These are phyloP conservation scores for Falco peregrinus DNA, from an alignment of 2,797 vertebrate genomes.

Conservation along the genomic window DNA sequence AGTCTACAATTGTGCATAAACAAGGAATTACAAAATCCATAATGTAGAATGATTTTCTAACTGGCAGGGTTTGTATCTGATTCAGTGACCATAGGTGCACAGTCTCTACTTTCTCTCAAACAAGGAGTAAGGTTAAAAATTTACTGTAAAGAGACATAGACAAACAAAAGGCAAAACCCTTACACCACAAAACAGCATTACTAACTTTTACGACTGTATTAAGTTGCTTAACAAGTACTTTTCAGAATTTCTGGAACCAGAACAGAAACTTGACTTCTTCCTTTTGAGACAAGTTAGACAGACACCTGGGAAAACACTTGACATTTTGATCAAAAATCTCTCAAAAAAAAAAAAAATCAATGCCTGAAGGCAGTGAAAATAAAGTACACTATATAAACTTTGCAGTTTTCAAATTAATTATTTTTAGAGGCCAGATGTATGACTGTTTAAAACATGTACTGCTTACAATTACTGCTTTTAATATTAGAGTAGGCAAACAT, in stretches of 20 bases:
- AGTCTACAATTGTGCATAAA: not conserved
- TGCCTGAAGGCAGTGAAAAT: not conserved
- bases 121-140: not conserved
- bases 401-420: not conserved
- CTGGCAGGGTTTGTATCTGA: not conserved
- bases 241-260: not conserved
- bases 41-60: not conserved
- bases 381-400: not conserved
- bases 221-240: not conserved
- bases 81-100: not conserved
- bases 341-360: not conserved
- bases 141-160: not conserved
- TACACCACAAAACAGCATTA: not conserved
- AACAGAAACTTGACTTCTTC: not conserved
- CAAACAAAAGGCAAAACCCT: not conserved
- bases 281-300: not conserved
- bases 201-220: not conserved
- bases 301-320: not conserved
- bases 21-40: not conserved
- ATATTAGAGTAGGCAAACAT: conserved; percentile 17
- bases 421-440: not conserved
- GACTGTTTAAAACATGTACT: not conserved
- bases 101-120: not conserved
- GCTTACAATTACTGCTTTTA: not conserved
- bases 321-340: not conserved